A percentile compares a stretch with the other conserved stretches of the same genome.
Conservation (phyloP, 2,888 invertebrate genomes). For the Branchellion lobata region DNA sequence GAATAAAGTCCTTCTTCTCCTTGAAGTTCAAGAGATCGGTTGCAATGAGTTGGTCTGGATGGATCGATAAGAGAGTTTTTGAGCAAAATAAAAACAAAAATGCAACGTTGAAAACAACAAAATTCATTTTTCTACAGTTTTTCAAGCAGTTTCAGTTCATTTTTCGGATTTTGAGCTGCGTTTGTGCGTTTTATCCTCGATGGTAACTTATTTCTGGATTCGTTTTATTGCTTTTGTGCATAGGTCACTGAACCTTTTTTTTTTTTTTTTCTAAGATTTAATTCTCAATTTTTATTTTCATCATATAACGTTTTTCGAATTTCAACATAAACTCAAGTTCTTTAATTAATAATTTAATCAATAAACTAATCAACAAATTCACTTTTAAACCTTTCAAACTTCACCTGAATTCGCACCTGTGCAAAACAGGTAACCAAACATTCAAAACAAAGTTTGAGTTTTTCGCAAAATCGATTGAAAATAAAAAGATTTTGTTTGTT, state of each 20-base stretch:
- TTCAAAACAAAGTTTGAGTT: too few species aligned
- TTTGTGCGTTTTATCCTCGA: too few species aligned
- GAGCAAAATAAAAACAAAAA: not conserved
- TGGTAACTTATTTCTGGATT: too few species aligned
- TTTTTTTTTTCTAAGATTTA: too few species aligned
- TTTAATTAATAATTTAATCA: not conserved
- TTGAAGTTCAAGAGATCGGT: not conserved
- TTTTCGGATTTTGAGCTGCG: too few species aligned
- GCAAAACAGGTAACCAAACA: not conserved
- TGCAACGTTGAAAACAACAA: not conserved
- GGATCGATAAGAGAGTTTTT: not conserved
- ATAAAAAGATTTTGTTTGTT: too few species aligned
- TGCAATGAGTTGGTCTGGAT: not conserved
- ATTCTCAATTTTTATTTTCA: too few species aligned
- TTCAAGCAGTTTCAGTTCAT: not conserved
- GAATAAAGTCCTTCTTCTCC: not conserved
- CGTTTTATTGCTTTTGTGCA: too few species aligned
- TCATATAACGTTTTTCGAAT: too few species aligned
- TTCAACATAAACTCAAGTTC: too few species aligned
- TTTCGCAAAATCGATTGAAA: too few species aligned
- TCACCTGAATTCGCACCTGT: constrained; percentile 8
- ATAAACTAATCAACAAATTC: not conserved
- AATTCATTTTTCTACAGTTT: not conserved
- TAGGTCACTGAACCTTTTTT: too few species aligned
- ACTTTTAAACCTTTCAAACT: not conserved